Conservation (phyloP, 2,113 vertebrate species). For the Pelvicachromis taeniatus region DNA sequence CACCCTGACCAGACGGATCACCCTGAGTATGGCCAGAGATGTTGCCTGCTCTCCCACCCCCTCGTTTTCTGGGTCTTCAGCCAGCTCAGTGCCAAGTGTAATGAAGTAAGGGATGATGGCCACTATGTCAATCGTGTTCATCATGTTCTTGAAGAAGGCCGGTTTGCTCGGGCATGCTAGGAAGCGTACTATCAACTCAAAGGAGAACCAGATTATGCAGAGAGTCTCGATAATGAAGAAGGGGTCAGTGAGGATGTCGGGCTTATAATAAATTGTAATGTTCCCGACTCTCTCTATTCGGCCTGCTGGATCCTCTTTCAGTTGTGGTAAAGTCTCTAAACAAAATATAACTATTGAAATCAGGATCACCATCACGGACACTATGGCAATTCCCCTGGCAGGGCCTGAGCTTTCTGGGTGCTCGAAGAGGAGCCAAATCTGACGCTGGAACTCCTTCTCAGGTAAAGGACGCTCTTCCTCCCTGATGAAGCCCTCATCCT, state of each 20-base stretch:
- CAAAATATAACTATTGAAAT: slow-evolving; percentile 99
- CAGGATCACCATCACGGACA: slow-evolving; percentile 98
- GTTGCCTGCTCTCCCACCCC: slow-evolving; percentile 95
- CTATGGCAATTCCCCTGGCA: slow-evolving; percentile 92
- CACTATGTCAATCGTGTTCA: slow-evolving; percentile 99
- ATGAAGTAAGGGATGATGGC: slow-evolving; percentile 99
- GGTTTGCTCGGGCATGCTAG: slow-evolving; percentile 96
- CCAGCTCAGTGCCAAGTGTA: slow-evolving; percentile 95
- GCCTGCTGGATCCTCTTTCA: slow-evolving; percentile 83
- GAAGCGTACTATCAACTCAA: slow-evolving; percentile 95
- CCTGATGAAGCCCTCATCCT: slow-evolving; percentile 96
- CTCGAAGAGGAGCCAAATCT: slow-evolving; percentile 97
- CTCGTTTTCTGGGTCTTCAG: slow-evolving; percentile 80
- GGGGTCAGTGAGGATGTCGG: slow-evolving; percentile 92
- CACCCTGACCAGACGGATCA: slow-evolving; percentile 98
- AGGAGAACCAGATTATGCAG: slow-evolving; percentile 99
- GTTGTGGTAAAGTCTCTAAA: slow-evolving; percentile 92
- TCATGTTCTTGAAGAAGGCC: slow-evolving; percentile 98
- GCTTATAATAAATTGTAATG: slow-evolving; percentile 82
- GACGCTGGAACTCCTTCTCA: slow-evolving; percentile 91
- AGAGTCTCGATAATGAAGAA: slow-evolving; percentile 97
- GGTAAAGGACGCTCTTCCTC: slow-evolving; percentile 94
- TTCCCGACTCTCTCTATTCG: slow-evolving; percentile 78
- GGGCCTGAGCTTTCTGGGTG: slow-evolving; percentile 95
- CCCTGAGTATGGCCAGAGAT: slow-evolving; percentile 97